Evolutionary conservation across 2,888 invertebrate genomes (phyloP).

Genomic region (Salticus scenicus): DNA sequence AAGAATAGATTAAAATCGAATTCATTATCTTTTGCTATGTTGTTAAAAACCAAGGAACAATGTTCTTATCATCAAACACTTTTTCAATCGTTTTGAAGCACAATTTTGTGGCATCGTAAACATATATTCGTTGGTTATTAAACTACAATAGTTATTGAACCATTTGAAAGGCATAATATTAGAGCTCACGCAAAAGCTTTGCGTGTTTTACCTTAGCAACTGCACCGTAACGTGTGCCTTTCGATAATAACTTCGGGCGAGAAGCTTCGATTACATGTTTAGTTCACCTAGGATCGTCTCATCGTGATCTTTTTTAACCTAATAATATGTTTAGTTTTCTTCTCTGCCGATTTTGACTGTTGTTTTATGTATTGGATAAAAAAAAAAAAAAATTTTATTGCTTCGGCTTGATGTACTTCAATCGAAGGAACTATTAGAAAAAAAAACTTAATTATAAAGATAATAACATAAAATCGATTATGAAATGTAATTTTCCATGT

Average conservation of each 20-base stretch:
- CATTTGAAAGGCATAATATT: constrained; percentile 29
- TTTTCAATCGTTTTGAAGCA: constrained; percentile 5
- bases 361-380: no score
- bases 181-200: constrained; percentile 53
- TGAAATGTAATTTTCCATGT: no score
- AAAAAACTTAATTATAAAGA: background rate
- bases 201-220: constrained; percentile 44
- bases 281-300: background rate
- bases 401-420: background rate
- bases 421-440: background rate
- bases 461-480: background rate
- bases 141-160: constrained; percentile 51
- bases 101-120: background rate
- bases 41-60: constrained; percentile 14
- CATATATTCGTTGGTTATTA: constrained; percentile 28
- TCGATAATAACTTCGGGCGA: constrained; percentile 6
- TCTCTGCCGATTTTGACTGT: background rate
- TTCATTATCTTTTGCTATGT: constrained; percentile 12
- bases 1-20: background rate
- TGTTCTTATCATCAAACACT: constrained; percentile 18
- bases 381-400: background rate
- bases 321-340: background rate
- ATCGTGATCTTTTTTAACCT: constrained; percentile 2
- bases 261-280: constrained; percentile 35
- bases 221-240: constrained; percentile 16